Base-by-base conservation (phyloP, 1,140 invertebrate species). In the Potamilus streckersoni region DNA sequence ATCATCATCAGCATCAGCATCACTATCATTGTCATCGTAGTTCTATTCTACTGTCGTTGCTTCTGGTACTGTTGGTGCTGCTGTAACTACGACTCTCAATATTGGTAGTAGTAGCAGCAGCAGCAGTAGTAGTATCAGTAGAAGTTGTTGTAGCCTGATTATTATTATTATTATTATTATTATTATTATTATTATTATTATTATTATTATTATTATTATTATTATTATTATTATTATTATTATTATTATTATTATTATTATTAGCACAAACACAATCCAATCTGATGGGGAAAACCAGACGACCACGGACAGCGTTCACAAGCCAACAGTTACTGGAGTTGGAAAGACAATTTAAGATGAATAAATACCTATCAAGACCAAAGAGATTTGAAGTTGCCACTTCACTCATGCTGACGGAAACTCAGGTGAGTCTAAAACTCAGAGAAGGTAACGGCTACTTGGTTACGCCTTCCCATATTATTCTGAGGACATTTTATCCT, bases 301-400 rank as follows among this genome's bases (percentile, higher is more conserved):
- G 98, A 79, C 98, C 98, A 0, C 92, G 98, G 65, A 99, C 98
- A 1, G 98, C 98, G 3, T 99, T 99, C 91, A 99, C 98, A 0
- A 97, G 95, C 17, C 97, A 99, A 89, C 98, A 99, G 88, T 93
- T 99, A 27, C 92, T 99, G 74, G 98, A 99, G 91, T 91, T 99
- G 83, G 98, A 99, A 90, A 96, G 98, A 90, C 97, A 99, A 91
- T 99, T 99, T 91, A 93, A 96, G 69, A 96, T 98, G 92, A 99
- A 99, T 92, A 99, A 99, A 91, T 99, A 99, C 91, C 93, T 99
- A 23, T 99, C 97, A 55, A 92, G 98, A 83, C 98, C 98, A 2
- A 99, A 99, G 91, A 92, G 98, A 85, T 99, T 99, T 88, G 98
- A 99, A 92, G 97, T 99, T 13, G 98, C 98, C 58, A 99, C 97